Conservation (phyloP, 1,140 invertebrate genomes). For the Lethocerus indicus region DNA sequence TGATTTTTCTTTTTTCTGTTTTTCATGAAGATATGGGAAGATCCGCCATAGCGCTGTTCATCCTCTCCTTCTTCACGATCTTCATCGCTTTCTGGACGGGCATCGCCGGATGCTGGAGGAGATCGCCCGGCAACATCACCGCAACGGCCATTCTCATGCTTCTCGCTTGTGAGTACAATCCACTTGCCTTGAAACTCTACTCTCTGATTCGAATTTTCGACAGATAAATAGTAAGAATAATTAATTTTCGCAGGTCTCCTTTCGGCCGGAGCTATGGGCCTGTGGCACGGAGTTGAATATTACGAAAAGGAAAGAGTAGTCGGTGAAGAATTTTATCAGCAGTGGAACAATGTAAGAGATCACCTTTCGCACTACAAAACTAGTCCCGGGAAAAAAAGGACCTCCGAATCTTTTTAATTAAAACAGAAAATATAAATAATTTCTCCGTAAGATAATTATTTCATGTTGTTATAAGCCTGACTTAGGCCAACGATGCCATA, state of each 20-base stretch:
- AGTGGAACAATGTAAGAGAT: conserved; percentile 73
- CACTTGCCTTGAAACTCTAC: neutral
- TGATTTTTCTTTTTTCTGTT: conserved; percentile 8
- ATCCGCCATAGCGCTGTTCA: conserved; percentile 80
- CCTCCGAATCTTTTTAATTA: too few relatives aligned
- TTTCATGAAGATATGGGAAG: conserved; percentile 79
- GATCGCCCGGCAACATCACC: conserved; percentile 81
- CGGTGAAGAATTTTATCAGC: conserved; percentile 75
- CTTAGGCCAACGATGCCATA: too few relatives aligned
- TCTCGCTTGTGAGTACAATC: conserved; percentile 54
- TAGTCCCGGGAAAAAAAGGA: too few relatives aligned
- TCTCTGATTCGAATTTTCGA: neutral
- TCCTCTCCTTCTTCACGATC: conserved; percentile 71
- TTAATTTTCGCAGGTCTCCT: conserved; percentile 48
- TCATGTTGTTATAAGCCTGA: too few relatives aligned
- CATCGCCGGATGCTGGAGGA: conserved; percentile 78
- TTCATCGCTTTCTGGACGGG: conserved; percentile 90
- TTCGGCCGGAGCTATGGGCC: conserved; percentile 78
- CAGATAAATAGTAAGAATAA: neutral
- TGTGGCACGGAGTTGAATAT: conserved; percentile 91
- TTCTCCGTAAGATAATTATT: too few relatives aligned
- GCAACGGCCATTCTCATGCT: conserved; percentile 84
- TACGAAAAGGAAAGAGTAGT: conserved; percentile 87
- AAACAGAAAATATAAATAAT: too few relatives aligned
- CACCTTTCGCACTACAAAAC: neutral